Evolutionary conservation across 1,140 invertebrate species (phyloP), one percentile per base, ranked within the genome.

Genomic region (Meloidogyne exigua): DNA sequence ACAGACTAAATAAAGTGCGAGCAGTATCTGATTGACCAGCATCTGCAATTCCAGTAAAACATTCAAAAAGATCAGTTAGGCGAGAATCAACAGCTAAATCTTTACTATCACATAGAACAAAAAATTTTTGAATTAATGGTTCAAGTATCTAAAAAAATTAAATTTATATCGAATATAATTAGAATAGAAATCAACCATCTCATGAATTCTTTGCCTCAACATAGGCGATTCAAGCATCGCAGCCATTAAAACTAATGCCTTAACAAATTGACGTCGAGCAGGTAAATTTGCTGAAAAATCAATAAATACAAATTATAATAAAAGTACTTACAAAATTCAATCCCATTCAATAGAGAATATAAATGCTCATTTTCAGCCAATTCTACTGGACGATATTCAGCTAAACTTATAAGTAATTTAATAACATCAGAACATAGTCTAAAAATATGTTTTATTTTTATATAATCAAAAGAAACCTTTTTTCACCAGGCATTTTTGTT

Each of bases 1-100:
- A 64, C 39, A 65, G 5, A 36, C 28, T 70, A 68, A 64, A 75
- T 62, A 72, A 28, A 63, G 25, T 72, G 3, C 10, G 23, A 9
- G 76, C 76, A 21, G 76, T 66, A 36, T 78, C 76, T 28, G 75
- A 23, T 69, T 78, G 76, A 0, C 64, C 74, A 23, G 76, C 73
- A 42, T 78, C 76, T 25, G 76, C 67, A 44, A 78, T 65, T 11
- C 76, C 76, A 64, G 76, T 62, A 63, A 78, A 78, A 69, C 76
- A 78, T 64, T 78, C 63, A 66, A 78, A 69, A 21, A 49, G 68
- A 42, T 78, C 76, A 32, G 76, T 49, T 28, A 78, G 12, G 0
- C 44, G 62, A 18, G 76, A 68, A 63, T 78, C 76, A 23, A 63
- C 49, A 44, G 18, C n/a, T 64, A 21, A 42, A n/a, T 62, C 32